Conservation (phyloP, 2,113 vertebrate species). For the Clupea harengus region DNA sequence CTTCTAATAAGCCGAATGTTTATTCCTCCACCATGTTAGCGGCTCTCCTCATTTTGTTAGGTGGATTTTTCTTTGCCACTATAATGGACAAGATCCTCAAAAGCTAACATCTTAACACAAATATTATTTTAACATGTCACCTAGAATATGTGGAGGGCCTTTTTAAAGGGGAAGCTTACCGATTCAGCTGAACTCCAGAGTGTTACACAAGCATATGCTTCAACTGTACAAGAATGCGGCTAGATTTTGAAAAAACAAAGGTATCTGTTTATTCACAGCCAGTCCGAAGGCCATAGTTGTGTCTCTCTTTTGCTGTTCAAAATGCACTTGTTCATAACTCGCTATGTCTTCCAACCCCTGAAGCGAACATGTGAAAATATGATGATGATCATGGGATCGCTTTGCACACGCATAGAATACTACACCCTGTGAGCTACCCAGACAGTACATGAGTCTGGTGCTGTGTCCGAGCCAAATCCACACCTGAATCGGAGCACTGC, state of each 20-base stretch:
- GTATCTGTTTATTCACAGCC: not conserved
- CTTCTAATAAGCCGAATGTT: not conserved
- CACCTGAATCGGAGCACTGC: not conserved
- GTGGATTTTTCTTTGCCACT: not conserved
- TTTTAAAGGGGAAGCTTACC: not conserved
- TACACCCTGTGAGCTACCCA: not conserved
- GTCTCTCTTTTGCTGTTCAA: not conserved
- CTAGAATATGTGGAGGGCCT: not conserved
- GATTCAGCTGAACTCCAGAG: not conserved
- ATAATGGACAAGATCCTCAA: not conserved
- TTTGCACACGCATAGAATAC: not conserved
- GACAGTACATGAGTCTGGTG: not conserved
- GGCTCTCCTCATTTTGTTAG: not conserved
- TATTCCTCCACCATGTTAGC: not conserved
- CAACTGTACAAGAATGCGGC: not conserved
- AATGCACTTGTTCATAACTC: not conserved
- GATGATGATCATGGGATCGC: not conserved
- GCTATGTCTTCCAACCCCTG: not conserved
- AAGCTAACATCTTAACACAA: not conserved
- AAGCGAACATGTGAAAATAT: not conserved
- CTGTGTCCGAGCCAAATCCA: not conserved
- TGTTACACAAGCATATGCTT: not conserved
- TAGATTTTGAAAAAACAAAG: not conserved
- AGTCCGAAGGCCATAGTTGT: not conserved
- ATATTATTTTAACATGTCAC: constrained; percentile 4